phyloP scores from a whole-genome alignment of 1,140 invertebrate species.

The Zaprionus lachaisei region DNA sequence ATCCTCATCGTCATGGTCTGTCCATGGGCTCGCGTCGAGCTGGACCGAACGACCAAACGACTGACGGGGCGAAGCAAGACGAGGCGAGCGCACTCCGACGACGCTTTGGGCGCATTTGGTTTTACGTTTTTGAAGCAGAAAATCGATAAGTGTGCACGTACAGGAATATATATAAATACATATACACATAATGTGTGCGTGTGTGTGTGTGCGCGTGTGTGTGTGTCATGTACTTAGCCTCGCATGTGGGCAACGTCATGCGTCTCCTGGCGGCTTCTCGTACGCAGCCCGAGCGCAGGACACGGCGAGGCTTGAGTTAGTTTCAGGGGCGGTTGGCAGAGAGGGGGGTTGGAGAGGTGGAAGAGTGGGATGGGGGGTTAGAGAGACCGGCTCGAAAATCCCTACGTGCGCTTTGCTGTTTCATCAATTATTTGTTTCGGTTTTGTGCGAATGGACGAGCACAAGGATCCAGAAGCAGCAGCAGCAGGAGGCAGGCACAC shows the following conservation, averaged over 20 bases:
- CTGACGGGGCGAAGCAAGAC: neutral
- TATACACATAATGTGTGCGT: constrained; percentile 10
- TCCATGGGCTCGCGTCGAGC: constrained; percentile 20
- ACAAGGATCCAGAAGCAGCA: constrained; percentile 31
- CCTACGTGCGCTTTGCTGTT: constrained; percentile 62
- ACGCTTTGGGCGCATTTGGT: constrained; percentile 47
- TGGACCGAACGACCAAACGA: constrained; percentile 9
- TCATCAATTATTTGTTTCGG: constrained; percentile 64
- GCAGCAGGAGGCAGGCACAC: constrained; percentile 9
- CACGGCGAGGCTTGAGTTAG: neutral
- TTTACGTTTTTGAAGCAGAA: constrained; percentile 46
- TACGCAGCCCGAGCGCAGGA: constrained; percentile 35
- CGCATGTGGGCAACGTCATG: constrained; percentile 55
- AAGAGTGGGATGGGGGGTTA: neutral
- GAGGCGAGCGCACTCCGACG: constrained; percentile 12
- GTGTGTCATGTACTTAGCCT: constrained; percentile 43
- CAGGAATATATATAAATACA: constrained; percentile 41
- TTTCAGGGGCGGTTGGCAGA: neutral
- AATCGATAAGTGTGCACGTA: constrained; percentile 49
- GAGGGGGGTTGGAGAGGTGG: too few relatives aligned
- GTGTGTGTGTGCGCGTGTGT: constrained; percentile 22
- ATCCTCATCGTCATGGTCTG: constrained; percentile 12
- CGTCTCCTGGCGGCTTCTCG: constrained; percentile 38
- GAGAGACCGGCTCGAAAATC: constrained; percentile 49
- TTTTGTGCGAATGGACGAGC: constrained; percentile 55